Evolutionary conservation across 2,888 invertebrate species (phyloP).

Genomic region (Epistrophe eligans): DNA sequence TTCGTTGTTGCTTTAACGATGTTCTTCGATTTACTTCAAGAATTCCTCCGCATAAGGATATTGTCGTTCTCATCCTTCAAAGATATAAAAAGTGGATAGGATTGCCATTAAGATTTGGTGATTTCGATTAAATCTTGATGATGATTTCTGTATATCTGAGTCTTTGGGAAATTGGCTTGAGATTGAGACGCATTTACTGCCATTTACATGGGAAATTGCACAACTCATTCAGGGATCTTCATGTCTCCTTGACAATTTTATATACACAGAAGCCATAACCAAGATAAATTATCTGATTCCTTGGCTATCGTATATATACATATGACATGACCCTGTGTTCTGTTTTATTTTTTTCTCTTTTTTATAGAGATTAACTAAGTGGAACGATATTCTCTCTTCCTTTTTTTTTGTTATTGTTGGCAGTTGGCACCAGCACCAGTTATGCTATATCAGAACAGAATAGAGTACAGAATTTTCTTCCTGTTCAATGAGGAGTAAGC

Average conservation of each 20-base stretch:
- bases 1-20: constrained; percentile 14
- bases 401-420: constrained; percentile 33
- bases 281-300: constrained; percentile 65
- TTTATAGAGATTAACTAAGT: constrained; percentile 70
- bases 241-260: constrained; percentile 31
- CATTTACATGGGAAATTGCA: constrained; percentile 71
- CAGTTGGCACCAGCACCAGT: constrained; percentile 46
- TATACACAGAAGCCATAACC: constrained; percentile 49
- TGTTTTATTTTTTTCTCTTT: not conserved
- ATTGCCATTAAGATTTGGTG: constrained; percentile 76
- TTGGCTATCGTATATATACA: constrained; percentile 37
- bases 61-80: constrained; percentile 48
- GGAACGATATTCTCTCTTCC: constrained; percentile 59
- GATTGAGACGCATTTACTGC: constrained; percentile 49
- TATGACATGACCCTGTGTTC: constrained; percentile 10
- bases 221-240: constrained; percentile 70
- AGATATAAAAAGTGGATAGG: constrained; percentile 54
- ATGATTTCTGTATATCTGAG: constrained; percentile 55
- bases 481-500: constrained; percentile 44
- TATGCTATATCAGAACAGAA: constrained; percentile 21
- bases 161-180: constrained; percentile 47
- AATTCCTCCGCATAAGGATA: constrained; percentile 54
- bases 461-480: constrained; percentile 63
- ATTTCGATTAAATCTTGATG: constrained; percentile 73
- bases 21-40: constrained; percentile 58